Evolutionary conservation across 2,888 invertebrate species (phyloP), one percentile per base, ranked within the genome.

Genomic region (Herminia tarsipennalis): DNA sequence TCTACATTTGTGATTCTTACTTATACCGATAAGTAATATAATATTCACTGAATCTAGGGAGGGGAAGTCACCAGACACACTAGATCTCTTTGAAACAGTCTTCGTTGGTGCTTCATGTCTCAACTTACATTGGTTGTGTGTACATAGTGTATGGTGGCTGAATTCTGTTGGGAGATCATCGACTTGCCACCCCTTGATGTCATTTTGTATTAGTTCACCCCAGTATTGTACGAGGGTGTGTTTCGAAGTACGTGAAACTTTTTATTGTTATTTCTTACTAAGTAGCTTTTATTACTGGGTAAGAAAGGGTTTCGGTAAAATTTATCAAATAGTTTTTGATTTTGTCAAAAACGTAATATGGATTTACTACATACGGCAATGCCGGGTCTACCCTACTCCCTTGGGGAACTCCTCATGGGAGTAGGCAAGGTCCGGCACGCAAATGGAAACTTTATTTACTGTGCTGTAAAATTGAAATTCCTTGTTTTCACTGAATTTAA

Each of bases 1-100:
- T 73, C 70, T 72, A 68, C 73, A 76, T 77, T 70, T 56, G 58
- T 66, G 70, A 78, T 73, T 73, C 71, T 72, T 70, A 73, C 76
- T 73, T 75, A 77, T 71, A 68, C 62, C 73, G 57, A 67, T 75
- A 76, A 71, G 74, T 78, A 76, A 78, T 74, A 69, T 66, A 67
- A 76, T 76, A 72, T 76, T 76, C 71, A 66, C 59, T 57, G 60
- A 68, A 66, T 73, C 60, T 69, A 65, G 61, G 58, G 62, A 59
- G 59, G 66, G 66, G 43, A 32, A 36, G 45, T 25, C 47, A 41
- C 78, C 70, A 72, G 39, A 38, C 37, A 52, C 41, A 34, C 35
- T 27, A 45, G 61, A 57, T 13, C 63, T 36, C 10, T 5, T n/a
- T n/a, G 21, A 5, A 17, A 29, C 1, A 20, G 1, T 10, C 28